Conservation (phyloP, 2,888 invertebrate genomes). For the Chelonus formosanus region DNA sequence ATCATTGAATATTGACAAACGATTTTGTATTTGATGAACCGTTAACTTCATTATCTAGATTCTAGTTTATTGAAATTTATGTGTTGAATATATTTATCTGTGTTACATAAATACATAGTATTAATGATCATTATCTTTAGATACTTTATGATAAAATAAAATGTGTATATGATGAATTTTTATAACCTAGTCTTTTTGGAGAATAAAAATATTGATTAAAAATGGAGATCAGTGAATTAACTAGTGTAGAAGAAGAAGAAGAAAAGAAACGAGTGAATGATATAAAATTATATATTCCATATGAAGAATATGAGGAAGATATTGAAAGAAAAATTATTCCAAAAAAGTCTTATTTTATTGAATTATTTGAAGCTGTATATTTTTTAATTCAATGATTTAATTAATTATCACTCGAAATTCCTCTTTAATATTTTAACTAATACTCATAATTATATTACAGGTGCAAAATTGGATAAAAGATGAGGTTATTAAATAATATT, state of each 20-base stretch:
- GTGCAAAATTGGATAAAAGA: conserved; percentile 31
- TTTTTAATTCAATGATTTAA: background rate
- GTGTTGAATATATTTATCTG: too few relatives aligned
- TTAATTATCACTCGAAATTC: background rate
- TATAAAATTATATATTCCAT: conserved; percentile 25
- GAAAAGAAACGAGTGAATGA: conserved; percentile 7
- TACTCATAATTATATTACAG: conserved; percentile 34
- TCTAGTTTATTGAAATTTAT: too few relatives aligned
- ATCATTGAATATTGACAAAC: too few relatives aligned
- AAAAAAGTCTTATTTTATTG: conserved; percentile 15
- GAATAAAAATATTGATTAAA: background rate
- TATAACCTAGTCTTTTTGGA: too few relatives aligned
- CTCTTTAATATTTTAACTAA: background rate
- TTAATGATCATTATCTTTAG: too few relatives aligned
- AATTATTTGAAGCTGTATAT: conserved; percentile 37
- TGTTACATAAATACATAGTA: too few relatives aligned
- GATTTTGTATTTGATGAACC: too few relatives aligned
- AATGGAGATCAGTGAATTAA: conserved; percentile 25
- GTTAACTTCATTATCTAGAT: too few relatives aligned
- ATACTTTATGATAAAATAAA: too few relatives aligned
- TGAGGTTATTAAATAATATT: conserved; percentile 28
- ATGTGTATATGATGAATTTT: too few relatives aligned
- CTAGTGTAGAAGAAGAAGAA: conserved; percentile 32
- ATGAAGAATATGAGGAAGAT: conserved; percentile 48
- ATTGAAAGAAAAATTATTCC: background rate